phyloP scores from a whole-genome alignment of 2,113 vertebrate genomes.

The Fregetta grallaria region DNA sequence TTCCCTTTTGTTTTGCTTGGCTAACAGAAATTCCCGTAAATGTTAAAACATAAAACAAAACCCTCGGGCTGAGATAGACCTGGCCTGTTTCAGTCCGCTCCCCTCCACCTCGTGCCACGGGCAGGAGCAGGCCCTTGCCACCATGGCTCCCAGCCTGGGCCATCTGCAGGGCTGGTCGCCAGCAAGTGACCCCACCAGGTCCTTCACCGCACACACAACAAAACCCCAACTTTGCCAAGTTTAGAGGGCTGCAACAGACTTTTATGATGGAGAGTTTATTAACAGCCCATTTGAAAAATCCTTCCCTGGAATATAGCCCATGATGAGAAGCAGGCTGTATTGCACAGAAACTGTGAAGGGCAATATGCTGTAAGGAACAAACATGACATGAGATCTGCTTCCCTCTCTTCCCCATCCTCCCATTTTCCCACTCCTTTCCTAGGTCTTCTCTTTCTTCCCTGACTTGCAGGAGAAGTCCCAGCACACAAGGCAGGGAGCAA shows the following conservation, averaged over 20 bases:
- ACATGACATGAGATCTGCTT: background rate
- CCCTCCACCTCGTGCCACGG: rapidly evolving
- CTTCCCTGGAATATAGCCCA: background rate
- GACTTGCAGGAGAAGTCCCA: background rate
- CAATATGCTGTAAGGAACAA: background rate
- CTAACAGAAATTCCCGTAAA: background rate
- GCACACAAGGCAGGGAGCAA: background rate
- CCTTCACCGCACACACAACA: background rate
- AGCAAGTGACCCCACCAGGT: background rate
- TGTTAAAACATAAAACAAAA: background rate
- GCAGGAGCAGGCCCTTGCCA: background rate
- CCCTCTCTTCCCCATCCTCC: background rate
- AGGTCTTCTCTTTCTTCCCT: background rate
- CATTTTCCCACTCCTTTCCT: background rate
- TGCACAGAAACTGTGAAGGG: background rate
- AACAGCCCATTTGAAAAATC: background rate
- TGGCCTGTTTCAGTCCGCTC: rapidly evolving
- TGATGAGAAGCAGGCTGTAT: background rate
- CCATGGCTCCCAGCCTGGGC: background rate
- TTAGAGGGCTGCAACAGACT: background rate
- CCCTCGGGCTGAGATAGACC: background rate
- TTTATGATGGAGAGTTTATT: background rate
- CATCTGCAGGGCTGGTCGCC: background rate
- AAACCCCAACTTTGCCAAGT: background rate
- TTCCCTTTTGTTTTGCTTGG: background rate